Base-by-base conservation (phyloP, 2,113 vertebrate genomes). In the Trachemys scripta region DNA sequence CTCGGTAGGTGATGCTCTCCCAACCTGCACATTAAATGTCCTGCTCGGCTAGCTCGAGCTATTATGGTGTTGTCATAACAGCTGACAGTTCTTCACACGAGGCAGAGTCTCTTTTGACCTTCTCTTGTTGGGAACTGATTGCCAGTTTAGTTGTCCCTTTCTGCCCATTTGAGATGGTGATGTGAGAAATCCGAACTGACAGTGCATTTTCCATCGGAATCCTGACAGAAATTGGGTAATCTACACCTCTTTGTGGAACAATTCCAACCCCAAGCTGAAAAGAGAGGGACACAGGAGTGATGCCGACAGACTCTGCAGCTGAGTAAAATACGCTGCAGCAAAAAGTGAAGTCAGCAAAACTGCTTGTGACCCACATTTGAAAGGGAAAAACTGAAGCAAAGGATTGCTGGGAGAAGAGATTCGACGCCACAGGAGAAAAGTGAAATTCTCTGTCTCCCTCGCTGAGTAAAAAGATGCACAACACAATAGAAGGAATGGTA, bases 181-280 rank as follows among this genome's bases (percentile, higher is more conserved):
- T 98, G 93, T 97, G 97, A 98, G 95, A 97, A 98, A 98, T 98
- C 93, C 96, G 96, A 98, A 94, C 86, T 96, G 98, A 98, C 97
- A 95, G 95, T 81, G 94, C 92, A 90, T 98, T 97, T 98, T 94
- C 97, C 98, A 94, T 94, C 81, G 85, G 96, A 96, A 91, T 90
- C 93, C 93, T 97, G 94, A 93, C 94, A 96, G 93, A 97, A 96
- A 97, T 72, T 95, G 83, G 75, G 93, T 95, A 11, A 95, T 96
- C 88, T 65, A 38, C 45, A 83, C 47, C 75, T 96, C 95, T 96
- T 83, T 56, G 84, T 96, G 94, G 91, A 97, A 57, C 87, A 90
- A 96, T 90, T 97, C 94, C 96, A 98, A 86, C 92, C 92, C 0
- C 0, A 53, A 97, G 91, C 91, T 97, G 88, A 79, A 96, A 90